These are phyloP conservation scores for Malaclemys terrapin DNA, from an alignment of 2,113 vertebrate species.

Conservation along the genomic window DNA sequence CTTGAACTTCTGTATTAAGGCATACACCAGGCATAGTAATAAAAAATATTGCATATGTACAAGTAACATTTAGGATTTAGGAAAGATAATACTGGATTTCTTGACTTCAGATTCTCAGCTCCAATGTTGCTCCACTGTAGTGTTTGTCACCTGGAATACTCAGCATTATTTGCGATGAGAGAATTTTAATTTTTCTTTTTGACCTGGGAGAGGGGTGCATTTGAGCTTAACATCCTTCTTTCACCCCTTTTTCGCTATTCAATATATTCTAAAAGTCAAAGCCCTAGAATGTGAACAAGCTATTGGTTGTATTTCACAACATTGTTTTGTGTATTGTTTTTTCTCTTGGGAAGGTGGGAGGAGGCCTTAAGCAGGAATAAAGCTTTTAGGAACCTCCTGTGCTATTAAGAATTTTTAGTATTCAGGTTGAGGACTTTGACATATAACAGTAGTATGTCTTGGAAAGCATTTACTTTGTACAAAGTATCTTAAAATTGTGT, in stretches of 20 bases:
- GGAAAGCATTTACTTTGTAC: background rate
- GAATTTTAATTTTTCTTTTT: slow-evolving; percentile 29
- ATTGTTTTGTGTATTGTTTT: slow-evolving; percentile 12
- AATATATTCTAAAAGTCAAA: background rate
- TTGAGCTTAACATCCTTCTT: background rate
- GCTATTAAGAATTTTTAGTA: background rate
- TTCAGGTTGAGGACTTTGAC: background rate
- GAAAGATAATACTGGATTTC: background rate
- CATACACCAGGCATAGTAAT: background rate
- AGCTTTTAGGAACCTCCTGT: background rate
- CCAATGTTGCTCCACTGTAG: background rate
- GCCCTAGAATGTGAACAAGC: background rate
- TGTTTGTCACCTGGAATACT: background rate
- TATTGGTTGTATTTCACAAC: background rate
- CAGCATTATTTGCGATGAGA: slow-evolving; percentile 18
- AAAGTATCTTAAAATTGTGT: background rate
- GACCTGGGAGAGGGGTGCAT: background rate
- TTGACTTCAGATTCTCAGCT: background rate
- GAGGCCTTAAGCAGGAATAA: background rate
- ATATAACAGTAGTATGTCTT: background rate
- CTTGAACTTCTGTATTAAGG: background rate
- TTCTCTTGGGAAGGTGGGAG: background rate
- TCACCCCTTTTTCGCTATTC: background rate
- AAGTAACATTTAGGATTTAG: background rate
- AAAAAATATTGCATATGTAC: background rate